Conservation (phyloP, 2,888 invertebrate genomes). For the Calameuta filiformis region DNA sequence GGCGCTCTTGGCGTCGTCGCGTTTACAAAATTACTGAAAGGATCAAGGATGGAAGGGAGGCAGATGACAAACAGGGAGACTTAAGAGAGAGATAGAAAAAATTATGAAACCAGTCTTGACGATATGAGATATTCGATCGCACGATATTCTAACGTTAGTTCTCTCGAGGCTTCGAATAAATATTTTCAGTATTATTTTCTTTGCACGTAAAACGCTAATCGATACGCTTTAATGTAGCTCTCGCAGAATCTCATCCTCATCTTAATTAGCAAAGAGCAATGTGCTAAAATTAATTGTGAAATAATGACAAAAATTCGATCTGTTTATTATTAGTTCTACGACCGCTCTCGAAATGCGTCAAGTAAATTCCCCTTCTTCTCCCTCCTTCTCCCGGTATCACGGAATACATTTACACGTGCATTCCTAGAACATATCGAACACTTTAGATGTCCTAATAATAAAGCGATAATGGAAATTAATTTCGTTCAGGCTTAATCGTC, state of each 20-base stretch:
- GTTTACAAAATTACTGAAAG: conserved; percentile 4
- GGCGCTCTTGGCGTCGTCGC: conserved; percentile 13
- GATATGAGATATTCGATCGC: background rate
- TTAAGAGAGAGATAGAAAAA: background rate
- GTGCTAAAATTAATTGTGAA: background rate
- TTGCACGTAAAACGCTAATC: too few relatives aligned
- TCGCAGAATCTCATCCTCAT: too few relatives aligned
- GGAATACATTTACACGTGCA: background rate
- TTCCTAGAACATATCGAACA: background rate
- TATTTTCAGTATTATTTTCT: too few relatives aligned
- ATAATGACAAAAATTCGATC: background rate
- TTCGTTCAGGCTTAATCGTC: background rate
- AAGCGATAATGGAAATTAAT: background rate
- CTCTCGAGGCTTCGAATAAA: background rate
- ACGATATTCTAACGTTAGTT: background rate
- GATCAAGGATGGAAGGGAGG: background rate
- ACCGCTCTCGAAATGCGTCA: background rate
- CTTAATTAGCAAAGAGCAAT: background rate
- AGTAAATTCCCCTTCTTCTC: too few relatives aligned
- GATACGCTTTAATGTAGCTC: too few relatives aligned
- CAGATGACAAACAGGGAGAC: background rate
- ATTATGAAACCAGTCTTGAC: background rate
- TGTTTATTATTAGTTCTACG: background rate
- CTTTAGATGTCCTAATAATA: background rate
- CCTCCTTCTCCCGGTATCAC: too few relatives aligned